These are phyloP conservation scores for Malurus alboscapulatus DNA, from an alignment of 2,113 vertebrate genomes.

Conservation along the genomic window DNA sequence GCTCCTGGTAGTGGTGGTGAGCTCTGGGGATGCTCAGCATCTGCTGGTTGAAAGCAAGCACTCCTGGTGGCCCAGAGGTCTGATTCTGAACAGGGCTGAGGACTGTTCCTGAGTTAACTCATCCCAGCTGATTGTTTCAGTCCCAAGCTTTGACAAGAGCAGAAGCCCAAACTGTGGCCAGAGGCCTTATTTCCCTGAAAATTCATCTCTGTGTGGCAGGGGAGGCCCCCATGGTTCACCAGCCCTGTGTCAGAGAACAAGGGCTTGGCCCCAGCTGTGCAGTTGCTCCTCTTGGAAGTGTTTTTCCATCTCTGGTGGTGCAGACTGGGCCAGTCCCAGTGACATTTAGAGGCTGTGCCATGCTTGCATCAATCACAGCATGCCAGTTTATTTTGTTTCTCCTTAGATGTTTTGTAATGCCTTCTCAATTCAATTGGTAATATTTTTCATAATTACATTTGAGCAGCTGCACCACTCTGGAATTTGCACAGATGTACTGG, in stretches of 20 bases:
- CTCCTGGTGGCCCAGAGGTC: neutral
- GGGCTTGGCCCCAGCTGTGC: neutral
- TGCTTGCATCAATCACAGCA: conserved; percentile 5
- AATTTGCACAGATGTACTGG: neutral
- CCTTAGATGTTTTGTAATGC: neutral
- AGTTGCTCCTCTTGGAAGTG: neutral
- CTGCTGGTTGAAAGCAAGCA: neutral
- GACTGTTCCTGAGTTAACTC: neutral
- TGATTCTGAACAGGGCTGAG: neutral
- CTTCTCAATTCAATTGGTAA: neutral
- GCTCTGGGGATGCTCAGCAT: neutral
- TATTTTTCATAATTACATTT: neutral
- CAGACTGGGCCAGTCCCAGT: neutral
- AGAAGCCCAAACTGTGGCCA: neutral
- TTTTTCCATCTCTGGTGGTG: neutral
- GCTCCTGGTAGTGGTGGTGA: neutral
- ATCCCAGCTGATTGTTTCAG: neutral
- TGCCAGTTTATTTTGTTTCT: conserved; percentile 13
- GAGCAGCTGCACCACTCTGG: neutral
- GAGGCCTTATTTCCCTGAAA: neutral
- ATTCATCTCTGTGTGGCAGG: neutral
- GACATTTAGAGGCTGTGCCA: neutral
- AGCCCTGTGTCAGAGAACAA: neutral
- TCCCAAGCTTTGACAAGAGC: neutral
- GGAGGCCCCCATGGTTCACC: neutral